A percentile compares a stretch with the other conserved stretches of the same genome.
These are phyloP conservation scores for Melitaea athalia DNA, from an alignment of 2,888 invertebrate species.

Conservation along the genomic window DNA sequence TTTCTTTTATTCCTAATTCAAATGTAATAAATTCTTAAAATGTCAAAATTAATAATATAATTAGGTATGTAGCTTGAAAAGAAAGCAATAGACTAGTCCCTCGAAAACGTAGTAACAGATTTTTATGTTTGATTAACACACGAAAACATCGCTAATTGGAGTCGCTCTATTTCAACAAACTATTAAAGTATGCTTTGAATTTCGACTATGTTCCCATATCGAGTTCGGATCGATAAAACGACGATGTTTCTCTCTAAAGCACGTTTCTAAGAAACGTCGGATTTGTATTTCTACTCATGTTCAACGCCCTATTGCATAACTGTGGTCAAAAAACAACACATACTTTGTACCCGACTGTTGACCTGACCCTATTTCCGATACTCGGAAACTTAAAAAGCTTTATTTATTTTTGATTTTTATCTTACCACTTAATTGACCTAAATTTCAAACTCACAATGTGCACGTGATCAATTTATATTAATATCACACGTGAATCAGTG, in stretches of 20 bases:
- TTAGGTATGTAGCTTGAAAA: background rate
- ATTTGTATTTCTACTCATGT: slow-evolving; percentile 54
- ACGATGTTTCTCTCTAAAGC: slow-evolving; percentile 74
- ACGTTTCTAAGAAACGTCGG: slow-evolving; percentile 74
- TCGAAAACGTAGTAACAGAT: background rate
- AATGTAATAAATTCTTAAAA: background rate
- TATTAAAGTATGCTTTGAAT: slow-evolving; percentile 64
- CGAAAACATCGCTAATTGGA: slow-evolving; percentile 43
- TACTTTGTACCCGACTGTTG: slow-evolving; percentile 60
- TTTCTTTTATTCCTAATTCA: background rate
- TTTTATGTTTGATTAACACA: slow-evolving; percentile 17
- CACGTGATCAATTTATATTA: background rate
- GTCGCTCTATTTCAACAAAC: slow-evolving; percentile 43
- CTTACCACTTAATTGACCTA: slow-evolving; percentile 14
- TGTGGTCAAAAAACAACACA: slow-evolving; percentile 53
- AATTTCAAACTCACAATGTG: slow-evolving; percentile 4
- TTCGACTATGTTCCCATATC: slow-evolving; percentile 69
- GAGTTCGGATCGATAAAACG: slow-evolving; percentile 71
- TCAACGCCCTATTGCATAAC: slow-evolving; percentile 73
- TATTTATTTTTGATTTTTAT: slow-evolving; percentile 19
- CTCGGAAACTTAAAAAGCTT: slow-evolving; percentile 27
- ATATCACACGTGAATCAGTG: background rate
- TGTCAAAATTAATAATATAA: background rate
- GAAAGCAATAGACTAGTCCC: background rate
- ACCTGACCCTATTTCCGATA: slow-evolving; percentile 61